phyloP scores from a whole-genome alignment of 2,888 invertebrate species.

The Agrochola lychnidis region DNA sequence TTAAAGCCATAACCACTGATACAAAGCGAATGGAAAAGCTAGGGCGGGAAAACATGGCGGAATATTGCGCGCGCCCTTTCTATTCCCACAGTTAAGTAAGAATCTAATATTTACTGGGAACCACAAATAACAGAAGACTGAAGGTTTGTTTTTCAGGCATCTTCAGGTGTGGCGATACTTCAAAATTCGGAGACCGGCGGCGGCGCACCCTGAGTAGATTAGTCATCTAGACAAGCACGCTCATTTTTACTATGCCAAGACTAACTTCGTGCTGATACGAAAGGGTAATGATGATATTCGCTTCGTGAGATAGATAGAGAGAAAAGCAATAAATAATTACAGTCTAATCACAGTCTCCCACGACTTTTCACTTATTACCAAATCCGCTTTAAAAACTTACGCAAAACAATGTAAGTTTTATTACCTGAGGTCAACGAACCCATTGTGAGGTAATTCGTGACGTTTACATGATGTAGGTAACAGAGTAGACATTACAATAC shows the following conservation, averaged over 20 bases:
- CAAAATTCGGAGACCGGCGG: too few relatives aligned
- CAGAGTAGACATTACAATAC: conserved; percentile 26
- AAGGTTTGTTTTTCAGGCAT: background rate
- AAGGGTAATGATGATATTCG: background rate
- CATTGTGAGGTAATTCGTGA: conserved; percentile 46
- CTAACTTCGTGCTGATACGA: background rate
- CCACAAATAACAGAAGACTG: background rate
- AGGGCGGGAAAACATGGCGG: background rate
- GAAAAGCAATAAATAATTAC: conserved; percentile 18
- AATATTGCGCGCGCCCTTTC: background rate
- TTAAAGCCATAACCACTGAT: background rate
- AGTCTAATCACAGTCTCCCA: conserved; percentile 28
- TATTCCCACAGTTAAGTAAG: background rate
- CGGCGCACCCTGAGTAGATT: background rate
- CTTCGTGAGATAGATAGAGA: background rate
- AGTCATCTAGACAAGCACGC: background rate
- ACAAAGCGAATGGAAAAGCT: background rate
- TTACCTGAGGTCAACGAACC: conserved; percentile 47
- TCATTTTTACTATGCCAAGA: background rate
- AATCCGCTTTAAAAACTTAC: conserved; percentile 37
- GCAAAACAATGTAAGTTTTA: conserved; percentile 51
- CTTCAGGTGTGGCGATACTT: background rate
- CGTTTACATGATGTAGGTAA: conserved; percentile 28
- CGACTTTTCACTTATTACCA: conserved; percentile 19
- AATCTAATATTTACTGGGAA: background rate